These are phyloP conservation scores for Pteropus alecto DNA, from an alignment of 2,113 vertebrate genomes.

Conservation along the genomic window DNA sequence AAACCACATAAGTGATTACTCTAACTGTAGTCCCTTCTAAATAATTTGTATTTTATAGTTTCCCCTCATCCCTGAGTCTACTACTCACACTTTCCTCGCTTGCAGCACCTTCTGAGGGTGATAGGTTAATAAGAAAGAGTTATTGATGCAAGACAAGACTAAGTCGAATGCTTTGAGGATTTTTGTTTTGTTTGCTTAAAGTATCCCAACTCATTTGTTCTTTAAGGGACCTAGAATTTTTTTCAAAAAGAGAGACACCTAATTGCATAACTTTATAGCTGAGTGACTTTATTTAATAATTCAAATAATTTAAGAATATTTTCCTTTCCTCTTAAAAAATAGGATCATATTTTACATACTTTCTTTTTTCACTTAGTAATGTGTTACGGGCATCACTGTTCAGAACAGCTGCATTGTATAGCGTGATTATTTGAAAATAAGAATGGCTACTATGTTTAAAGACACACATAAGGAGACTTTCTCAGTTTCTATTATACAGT, in stretches of 20 bases:
- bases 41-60: neutral
- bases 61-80: neutral
- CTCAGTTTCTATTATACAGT: neutral
- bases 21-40: neutral
- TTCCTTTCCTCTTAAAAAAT: neutral
- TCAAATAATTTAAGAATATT: slow-evolving; percentile 7
- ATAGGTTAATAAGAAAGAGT: slow-evolving; percentile 38
- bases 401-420: neutral
- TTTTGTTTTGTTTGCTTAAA: slow-evolving; percentile 35
- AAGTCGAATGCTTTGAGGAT: slow-evolving; percentile 10
- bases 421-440: neutral
- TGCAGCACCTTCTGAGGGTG: neutral
- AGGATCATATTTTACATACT: neutral
- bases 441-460: neutral
- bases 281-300: neutral
- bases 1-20: neutral
- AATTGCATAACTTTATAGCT: neutral
- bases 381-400: neutral
- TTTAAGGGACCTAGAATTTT: slow-evolving; percentile 4
- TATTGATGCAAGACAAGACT: neutral
- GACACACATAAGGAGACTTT: neutral
- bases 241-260: neutral
- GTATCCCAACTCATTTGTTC: slow-evolving; percentile 4
- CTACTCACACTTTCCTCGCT: neutral
- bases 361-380: neutral